Conservation (phyloP, 1,140 invertebrate genomes). For the Araneus ventricosus region DNA sequence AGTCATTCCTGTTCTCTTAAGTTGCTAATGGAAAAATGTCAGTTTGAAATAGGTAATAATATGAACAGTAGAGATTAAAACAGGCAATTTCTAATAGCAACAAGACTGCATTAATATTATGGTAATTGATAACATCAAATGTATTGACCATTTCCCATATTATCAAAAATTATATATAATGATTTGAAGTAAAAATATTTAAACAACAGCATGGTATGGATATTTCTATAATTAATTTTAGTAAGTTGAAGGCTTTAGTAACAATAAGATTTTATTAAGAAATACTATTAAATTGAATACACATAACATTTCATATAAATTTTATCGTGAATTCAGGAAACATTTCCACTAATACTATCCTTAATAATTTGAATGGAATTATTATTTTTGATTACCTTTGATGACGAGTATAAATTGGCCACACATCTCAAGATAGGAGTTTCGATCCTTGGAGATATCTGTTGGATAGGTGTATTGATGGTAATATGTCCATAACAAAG, state of each 20-base stretch:
- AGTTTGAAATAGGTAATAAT: no score
- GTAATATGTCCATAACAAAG: slow-evolving; percentile 84
- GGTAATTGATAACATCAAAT: no score
- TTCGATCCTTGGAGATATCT: slow-evolving; percentile 83
- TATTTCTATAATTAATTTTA: neutral
- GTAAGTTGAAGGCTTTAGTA: neutral
- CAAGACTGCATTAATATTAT: no score
- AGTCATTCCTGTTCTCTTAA: no score
- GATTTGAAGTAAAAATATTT: no score
- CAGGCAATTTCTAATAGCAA: no score
- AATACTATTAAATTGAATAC: neutral
- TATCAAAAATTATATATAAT: no score
- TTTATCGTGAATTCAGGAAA: neutral
- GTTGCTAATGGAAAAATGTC: no score
- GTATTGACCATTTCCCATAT: no score
- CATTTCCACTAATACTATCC: no score
- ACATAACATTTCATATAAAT: neutral
- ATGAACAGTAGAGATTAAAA: no score
- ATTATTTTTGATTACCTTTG: slow-evolving; percentile 80
- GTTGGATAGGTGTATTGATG: slow-evolving; percentile 81
- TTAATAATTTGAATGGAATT: slow-evolving; percentile 38
- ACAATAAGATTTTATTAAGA: neutral
- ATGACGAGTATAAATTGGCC: slow-evolving; percentile 81
- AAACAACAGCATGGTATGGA: no score
- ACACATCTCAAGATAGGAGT: slow-evolving; percentile 81